Base-by-base conservation (phyloP, 2,888 invertebrate genomes). In the Eulithis prunata region DNA sequence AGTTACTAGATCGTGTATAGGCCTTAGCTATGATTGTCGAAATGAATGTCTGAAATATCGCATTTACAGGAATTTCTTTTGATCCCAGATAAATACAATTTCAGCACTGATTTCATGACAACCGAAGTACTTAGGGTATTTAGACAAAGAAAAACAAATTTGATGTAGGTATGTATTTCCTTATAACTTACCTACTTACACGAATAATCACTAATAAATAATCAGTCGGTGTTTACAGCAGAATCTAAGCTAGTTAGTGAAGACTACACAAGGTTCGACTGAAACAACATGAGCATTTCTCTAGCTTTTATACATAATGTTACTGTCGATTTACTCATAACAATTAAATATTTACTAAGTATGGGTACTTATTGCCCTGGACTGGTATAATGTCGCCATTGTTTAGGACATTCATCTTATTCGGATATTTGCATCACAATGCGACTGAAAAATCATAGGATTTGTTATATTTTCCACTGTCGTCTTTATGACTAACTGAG, bases 241-340 rank as follows among this genome's bases (percentile, higher is more conserved):
- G 21, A 11, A 46, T 14, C 47, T 8, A 41, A 14, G 14, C 1
- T 8, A 3, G 3, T 2, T 3, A 7, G 7, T 13, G 21, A 7
- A 0, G 4, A 2, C 21, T 5, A 13, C 5, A 46, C 46, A 46
- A 56, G n/a, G 7, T 51, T 12, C 7, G 45, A 63, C 63, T 63
- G 38, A 46, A 47, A 41, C 38, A 3, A 21, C 12, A 47, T 41
- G 4, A 6, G 13, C 8, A 57, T 53, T 46, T 53, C 53, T 21
- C 38, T n/a, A 28, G n/a, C 38, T 53, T 64, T 58, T 64, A 64
- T 64, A 54, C 63, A 41, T 32, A 28, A 45, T 56, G n/a, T 11
- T 6, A 41, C 13, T 54, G 53, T 57, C 53, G 13, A 53, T 57
- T 28, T n/a, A 12, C 28, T 12, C 28, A 62, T 55, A 54, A 54